Conservation (phyloP, 2,797 vertebrate species). For the Xenops minutus region DNA sequence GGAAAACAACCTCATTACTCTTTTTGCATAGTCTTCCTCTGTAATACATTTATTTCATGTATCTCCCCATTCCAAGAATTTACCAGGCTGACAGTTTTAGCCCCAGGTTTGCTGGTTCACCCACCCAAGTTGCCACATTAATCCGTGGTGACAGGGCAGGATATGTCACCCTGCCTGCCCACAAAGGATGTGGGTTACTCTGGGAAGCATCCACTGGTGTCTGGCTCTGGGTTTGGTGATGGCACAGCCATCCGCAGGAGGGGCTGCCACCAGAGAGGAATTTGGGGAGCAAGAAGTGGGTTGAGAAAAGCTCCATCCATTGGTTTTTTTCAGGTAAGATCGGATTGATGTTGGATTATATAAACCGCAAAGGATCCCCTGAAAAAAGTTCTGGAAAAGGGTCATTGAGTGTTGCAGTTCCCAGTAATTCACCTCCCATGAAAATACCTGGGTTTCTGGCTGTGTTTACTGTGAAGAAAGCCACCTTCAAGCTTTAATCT, state of each 20-base stretch:
- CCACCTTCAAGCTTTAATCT: slow-evolving; percentile 1
- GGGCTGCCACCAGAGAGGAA: not conserved
- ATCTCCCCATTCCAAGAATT: not conserved
- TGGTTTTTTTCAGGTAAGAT: not conserved
- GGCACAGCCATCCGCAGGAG: not conserved
- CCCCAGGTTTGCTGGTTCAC: not conserved
- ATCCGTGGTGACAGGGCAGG: not conserved
- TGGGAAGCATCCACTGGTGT: not conserved
- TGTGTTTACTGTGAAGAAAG: not conserved
- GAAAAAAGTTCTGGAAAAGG: not conserved
- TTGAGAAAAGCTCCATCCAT: not conserved
- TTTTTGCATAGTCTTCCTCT: not conserved
- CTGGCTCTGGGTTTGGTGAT: accelerated
- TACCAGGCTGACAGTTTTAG: not conserved
- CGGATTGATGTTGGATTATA: not conserved
- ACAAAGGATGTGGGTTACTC: not conserved
- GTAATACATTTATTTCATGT: not conserved
- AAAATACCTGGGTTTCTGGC: not conserved
- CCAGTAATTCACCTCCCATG: not conserved
- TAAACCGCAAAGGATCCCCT: not conserved
- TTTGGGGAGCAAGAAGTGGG: not conserved
- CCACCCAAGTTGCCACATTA: not conserved
- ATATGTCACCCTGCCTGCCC: not conserved
- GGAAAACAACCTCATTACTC: not conserved
- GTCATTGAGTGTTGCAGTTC: not conserved